Conservation (phyloP, 2,888 invertebrate genomes). For the Stenolophus ochropezus region DNA sequence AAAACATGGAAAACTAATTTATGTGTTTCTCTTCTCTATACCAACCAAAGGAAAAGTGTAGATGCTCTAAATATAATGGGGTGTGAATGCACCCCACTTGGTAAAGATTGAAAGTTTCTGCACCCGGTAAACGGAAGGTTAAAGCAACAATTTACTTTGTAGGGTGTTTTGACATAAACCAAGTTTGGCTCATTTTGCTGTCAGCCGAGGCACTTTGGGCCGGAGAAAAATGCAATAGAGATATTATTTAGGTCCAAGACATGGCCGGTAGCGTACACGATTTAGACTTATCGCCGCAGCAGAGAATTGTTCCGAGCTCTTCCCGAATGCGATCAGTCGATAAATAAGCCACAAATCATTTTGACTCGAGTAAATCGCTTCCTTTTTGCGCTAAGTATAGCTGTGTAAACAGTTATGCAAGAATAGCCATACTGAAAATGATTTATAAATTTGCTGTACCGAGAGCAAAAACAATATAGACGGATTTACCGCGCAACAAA, state of each 20-base stretch:
- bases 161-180: slow-evolving; percentile 24
- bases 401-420: slow-evolving; percentile 20
- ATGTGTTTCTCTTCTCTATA: too few species aligned
- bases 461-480: neutral
- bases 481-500: too few species aligned
- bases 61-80: too few species aligned
- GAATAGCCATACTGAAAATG: neutral
- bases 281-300: slow-evolving; percentile 20
- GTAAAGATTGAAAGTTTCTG: too few species aligned
- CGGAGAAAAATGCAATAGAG: slow-evolving; percentile 35
- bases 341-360: slow-evolving; percentile 46
- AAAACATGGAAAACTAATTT: too few species aligned
- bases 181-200: slow-evolving; percentile 44
- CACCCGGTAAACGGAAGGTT: too few species aligned
- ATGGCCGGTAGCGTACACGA: slow-evolving; percentile 56
- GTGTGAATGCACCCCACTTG: too few species aligned
- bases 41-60: too few species aligned
- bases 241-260: slow-evolving; percentile 53
- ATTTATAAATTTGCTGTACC: neutral
- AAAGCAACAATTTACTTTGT: too few species aligned
- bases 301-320: slow-evolving; percentile 22
- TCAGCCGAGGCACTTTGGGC: slow-evolving; percentile 41
- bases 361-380: slow-evolving; percentile 35
- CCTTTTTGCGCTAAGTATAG: slow-evolving; percentile 40
- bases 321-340: slow-evolving; percentile 31